phyloP scores from a whole-genome alignment of 2,888 invertebrate species.

The Stratiomys singularior region DNA sequence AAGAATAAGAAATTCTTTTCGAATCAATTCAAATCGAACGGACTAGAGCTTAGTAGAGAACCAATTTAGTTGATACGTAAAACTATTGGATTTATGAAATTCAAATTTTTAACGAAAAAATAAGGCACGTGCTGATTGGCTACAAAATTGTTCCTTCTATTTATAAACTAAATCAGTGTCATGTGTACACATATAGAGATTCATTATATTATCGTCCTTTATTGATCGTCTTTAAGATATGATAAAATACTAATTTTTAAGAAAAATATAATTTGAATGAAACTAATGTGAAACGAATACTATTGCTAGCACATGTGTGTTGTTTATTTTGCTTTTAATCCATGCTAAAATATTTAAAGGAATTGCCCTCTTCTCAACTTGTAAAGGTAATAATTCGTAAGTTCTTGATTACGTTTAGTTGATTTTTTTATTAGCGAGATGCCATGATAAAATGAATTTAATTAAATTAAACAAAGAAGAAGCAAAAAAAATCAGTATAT shows the following conservation, averaged over 20 bases:
- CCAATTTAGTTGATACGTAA: too few species aligned
- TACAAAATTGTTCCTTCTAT: too few species aligned
- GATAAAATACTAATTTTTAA: slow-evolving; percentile 12
- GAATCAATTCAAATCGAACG: not conserved
- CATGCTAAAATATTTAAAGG: slow-evolving; percentile 65
- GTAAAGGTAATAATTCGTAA: slow-evolving; percentile 69
- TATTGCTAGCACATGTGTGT: slow-evolving; percentile 55
- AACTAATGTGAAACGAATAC: slow-evolving; percentile 41
- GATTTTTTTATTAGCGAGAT: slow-evolving; percentile 28
- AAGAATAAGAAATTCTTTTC: not conserved
- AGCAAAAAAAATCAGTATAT: slow-evolving; percentile 2
- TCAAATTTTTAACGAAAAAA: not conserved
- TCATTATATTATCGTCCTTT: not conserved
- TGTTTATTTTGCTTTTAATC: slow-evolving; percentile 57
- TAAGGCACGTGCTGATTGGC: slow-evolving; percentile 25
- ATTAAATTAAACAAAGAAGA: not conserved
- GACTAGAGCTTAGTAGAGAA: slow-evolving; percentile 9
- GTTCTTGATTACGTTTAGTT: slow-evolving; percentile 24
- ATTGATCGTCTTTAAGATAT: not conserved
- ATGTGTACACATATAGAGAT: too few species aligned
- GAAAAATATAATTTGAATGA: slow-evolving; percentile 30
- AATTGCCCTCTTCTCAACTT: slow-evolving; percentile 75
- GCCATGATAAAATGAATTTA: slow-evolving; percentile 17
- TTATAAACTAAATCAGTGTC: too few species aligned
- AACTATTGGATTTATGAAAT: too few species aligned